Conservation (phyloP, 2,113 vertebrate genomes). For the Megaceryle maxima region DNA sequence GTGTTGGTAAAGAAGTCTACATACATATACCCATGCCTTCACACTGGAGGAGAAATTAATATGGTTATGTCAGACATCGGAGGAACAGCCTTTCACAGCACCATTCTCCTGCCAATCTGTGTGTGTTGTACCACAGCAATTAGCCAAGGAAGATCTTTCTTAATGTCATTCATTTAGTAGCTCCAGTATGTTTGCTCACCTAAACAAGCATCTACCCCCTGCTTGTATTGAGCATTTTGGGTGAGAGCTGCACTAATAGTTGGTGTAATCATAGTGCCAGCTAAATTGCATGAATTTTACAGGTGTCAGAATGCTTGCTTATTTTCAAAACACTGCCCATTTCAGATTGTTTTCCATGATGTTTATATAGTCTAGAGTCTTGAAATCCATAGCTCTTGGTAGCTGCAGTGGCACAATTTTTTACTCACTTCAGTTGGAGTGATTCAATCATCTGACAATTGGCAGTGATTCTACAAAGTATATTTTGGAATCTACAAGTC, state of each 20-base stretch:
- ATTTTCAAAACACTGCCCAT: background rate
- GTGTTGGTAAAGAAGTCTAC: background rate
- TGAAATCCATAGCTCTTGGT: background rate
- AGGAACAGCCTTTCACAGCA: background rate
- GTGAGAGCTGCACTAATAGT: background rate
- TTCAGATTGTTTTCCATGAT: background rate
- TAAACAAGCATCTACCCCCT: background rate
- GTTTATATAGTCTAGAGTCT: background rate
- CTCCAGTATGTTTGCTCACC: background rate
- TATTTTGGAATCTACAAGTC: background rate
- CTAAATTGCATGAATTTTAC: background rate
- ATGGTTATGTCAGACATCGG: background rate
- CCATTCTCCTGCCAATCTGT: background rate
- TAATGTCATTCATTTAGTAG: background rate
- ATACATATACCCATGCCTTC: background rate
- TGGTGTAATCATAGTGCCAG: background rate
- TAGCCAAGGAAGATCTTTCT: background rate
- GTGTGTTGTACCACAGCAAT: background rate
- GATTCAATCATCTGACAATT: background rate
- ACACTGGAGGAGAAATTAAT: background rate
- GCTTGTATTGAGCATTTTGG: background rate
- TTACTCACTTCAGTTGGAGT: background rate
- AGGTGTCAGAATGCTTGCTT: background rate
- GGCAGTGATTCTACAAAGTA: background rate
- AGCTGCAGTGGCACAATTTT: background rate